phyloP scores from a whole-genome alignment of 1,140 invertebrate species.

The Drosophila lacteicornis region DNA sequence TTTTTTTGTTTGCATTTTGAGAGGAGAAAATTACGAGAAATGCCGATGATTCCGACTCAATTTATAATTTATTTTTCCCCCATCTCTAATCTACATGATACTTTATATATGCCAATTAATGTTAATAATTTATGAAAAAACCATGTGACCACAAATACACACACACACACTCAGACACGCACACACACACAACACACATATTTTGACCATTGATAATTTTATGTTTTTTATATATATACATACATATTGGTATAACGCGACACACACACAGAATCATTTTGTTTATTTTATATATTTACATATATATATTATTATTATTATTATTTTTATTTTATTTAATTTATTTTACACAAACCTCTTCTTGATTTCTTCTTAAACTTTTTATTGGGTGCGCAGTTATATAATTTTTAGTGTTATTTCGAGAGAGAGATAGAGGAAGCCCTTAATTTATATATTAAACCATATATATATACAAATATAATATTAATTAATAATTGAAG shows the following conservation, averaged over 20 bases:
- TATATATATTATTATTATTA: constrained; percentile 2
- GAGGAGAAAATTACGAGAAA: constrained; percentile 18
- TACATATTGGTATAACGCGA: constrained; percentile 50
- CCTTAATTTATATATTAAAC: constrained; percentile 48
- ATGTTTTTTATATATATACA: constrained; percentile 57
- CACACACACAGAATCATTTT: constrained; percentile 47
- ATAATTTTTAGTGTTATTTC: constrained; percentile 55
- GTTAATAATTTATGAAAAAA: constrained; percentile 77
- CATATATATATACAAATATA: constrained; percentile 40
- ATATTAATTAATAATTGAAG: constrained; percentile 38
- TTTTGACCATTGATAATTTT: constrained; percentile 82
- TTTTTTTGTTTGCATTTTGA: constrained; percentile 30
- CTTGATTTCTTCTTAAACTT: constrained; percentile 40
- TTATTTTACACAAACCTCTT: constrained; percentile 62
- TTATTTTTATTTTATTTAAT: constrained; percentile 60
- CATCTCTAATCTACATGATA: constrained; percentile 44
- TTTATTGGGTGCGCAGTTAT: constrained; percentile 76
- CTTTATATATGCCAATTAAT: constrained; percentile 66
- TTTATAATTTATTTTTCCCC: constrained; percentile 67
- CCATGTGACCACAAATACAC: constrained; percentile 28
- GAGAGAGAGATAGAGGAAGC: constrained; percentile 5
- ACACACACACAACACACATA: constrained; percentile 35
- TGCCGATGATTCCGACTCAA: constrained; percentile 48
- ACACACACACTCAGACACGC: constrained; percentile 21
- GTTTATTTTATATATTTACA: constrained; percentile 50